Base-by-base conservation (phyloP, 2,113 vertebrate genomes). In the Aspiorhynchus laticeps region DNA sequence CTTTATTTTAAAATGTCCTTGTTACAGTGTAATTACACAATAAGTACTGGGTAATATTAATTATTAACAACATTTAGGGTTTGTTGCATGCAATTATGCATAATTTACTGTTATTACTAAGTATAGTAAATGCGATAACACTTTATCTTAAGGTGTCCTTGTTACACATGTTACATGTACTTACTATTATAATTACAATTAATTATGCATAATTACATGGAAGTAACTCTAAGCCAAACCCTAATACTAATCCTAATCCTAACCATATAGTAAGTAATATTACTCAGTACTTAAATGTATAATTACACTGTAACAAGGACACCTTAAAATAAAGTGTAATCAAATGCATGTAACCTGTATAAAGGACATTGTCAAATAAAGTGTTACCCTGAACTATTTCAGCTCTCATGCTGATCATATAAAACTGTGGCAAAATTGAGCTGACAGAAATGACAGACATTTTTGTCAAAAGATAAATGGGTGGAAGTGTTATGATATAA, bases 11-110 rank as follows among this genome's bases (percentile, higher is more conserved):
- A 17, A 12, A 6, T 24, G 19, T 4, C 31, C 4, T 31, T 38
- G 69, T 73, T 71, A 38, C 31, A 65, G 61, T 65, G 61, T 28
- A 65, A 65, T 65, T 65, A 14, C 61, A 65, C 61, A 65, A 28
- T 28, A 65, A 14, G 11, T 12, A 28, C 3, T 14, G 3, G 12
- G 24, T 26, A 65, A 65, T 3, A 28, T 28, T 26, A 12, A 14
- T 65, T 63, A 26, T 56, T 56, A 26, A 26, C 10, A 63, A 26
- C 3, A 63, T 65, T 65, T 28, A 65, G 11, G 26, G 61, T 65
- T 14, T 28, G 26, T 65, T 65, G 61, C 10, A 26, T 28, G n/a
- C 10, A 28, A 65, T 26, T 65, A 26, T 4, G n/a, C 59, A 61
- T n/a, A 4, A 61, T 61, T 61, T 61, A 61, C 21, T 11, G 24